These are phyloP conservation scores for Apus apus DNA, from an alignment of 2,113 vertebrate genomes.

Conservation along the genomic window DNA sequence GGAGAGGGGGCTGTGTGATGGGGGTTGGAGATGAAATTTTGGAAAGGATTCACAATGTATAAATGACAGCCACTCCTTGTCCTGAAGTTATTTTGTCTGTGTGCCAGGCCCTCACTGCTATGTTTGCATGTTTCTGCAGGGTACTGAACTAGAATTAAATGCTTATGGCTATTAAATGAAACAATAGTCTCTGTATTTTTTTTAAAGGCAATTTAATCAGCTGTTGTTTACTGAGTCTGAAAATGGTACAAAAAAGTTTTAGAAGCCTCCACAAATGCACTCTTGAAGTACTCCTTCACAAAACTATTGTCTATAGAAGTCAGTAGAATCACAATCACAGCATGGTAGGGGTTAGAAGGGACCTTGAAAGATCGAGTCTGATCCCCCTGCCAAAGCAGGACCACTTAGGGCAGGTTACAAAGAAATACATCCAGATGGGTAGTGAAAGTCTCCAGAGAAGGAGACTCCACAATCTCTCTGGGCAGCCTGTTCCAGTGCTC, in stretches of 20 bases:
- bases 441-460: too few species aligned
- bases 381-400: too few species aligned
- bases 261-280: not conserved
- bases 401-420: too few species aligned
- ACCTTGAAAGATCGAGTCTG: too few species aligned
- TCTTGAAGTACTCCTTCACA: not conserved
- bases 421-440: too few species aligned
- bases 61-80: conserved; percentile 23
- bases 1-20: too few species aligned
- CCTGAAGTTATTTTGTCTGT: conserved; percentile 17
- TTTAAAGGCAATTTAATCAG: not conserved
- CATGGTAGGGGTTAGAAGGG: too few species aligned
- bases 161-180: conserved; percentile 14
- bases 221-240: conserved; percentile 6
- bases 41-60: not conserved
- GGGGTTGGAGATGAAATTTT: not conserved
- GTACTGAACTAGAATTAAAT: conserved; percentile 32
- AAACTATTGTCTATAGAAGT: not conserved
- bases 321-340: not conserved
- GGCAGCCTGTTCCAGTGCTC: too few species aligned
- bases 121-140: conserved; percentile 44
- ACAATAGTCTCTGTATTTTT: conserved; percentile 4
- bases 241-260: not conserved
- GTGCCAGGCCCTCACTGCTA: not conserved
- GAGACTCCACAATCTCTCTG: too few species aligned